These are phyloP conservation scores for Alcedo atthis DNA, from an alignment of 2,797 vertebrate genomes.

Conservation along the genomic window DNA sequence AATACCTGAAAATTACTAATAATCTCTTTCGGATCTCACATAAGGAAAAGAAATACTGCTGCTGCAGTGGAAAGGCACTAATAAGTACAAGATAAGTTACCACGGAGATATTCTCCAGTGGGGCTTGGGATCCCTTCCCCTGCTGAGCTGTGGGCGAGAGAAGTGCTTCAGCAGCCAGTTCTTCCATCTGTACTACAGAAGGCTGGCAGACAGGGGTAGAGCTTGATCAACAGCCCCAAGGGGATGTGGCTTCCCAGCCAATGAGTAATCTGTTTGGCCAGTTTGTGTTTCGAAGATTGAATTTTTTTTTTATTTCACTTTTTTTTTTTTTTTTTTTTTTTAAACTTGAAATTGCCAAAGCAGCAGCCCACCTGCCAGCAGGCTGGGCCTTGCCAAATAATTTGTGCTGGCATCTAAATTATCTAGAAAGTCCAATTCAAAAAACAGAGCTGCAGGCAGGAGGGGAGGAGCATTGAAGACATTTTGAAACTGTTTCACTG, in stretches of 20 bases:
- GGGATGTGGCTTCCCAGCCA: slow-evolving; percentile 71
- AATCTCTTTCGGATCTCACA: slow-evolving; percentile 9
- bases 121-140: slow-evolving; percentile 42
- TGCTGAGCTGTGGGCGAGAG: slow-evolving; percentile 58
- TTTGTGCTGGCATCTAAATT: slow-evolving; percentile 48
- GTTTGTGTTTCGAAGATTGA: slow-evolving; percentile 72
- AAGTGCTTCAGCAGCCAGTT: slow-evolving; percentile 56
- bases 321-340: not conserved
- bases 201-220: slow-evolving; percentile 71
- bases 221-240: slow-evolving; percentile 63
- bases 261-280: slow-evolving; percentile 73
- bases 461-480: not conserved
- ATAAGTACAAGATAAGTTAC: slow-evolving; percentile 56
- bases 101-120: slow-evolving; percentile 56
- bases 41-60: slow-evolving; percentile 19
- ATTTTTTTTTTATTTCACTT: not conserved
- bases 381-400: slow-evolving; percentile 63
- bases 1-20: slow-evolving; percentile 34
- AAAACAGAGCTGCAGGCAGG: not conserved
- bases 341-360: slow-evolving; percentile 58
- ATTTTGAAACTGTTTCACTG: slow-evolving; percentile 10
- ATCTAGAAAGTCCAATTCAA: slow-evolving; percentile 4
- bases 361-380: slow-evolving; percentile 72
- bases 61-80: slow-evolving; percentile 14
- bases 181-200: slow-evolving; percentile 74